phyloP scores from a whole-genome alignment of 2,113 vertebrate genomes.

The Carlito syrichta region DNA sequence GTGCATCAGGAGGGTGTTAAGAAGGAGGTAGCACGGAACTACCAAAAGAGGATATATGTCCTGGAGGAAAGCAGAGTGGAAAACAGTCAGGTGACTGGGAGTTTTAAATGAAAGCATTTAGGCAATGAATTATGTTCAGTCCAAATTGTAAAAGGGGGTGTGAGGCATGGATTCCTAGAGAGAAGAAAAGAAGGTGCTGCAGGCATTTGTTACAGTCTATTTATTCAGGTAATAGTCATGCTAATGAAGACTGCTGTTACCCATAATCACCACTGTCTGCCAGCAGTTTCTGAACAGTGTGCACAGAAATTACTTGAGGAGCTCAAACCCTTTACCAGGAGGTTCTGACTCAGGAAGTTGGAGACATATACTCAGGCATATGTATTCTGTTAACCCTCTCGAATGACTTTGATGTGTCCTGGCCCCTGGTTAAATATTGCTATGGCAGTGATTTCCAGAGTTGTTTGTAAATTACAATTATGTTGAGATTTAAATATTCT shows the following conservation, averaged over 20 bases:
- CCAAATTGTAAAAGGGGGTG: neutral
- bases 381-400: neutral
- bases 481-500: neutral
- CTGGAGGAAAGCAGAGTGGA: neutral
- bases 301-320: neutral
- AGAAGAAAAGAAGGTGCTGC: neutral
- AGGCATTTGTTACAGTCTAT: neutral
- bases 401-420: neutral
- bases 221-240: neutral
- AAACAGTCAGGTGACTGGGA: neutral
- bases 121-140: neutral
- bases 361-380: neutral
- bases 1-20: neutral
- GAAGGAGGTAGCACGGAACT: neutral
- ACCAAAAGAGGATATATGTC: neutral
- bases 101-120: constrained; percentile 25
- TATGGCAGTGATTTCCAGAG: neutral
- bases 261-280: neutral
- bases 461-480: neutral
- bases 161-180: neutral
- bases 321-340: neutral
- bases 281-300: neutral
- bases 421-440: neutral
- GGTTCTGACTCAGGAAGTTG: neutral
- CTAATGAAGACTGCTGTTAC: neutral